phyloP scores from a whole-genome alignment of 2,888 invertebrate species.

The Aromia moschata region DNA sequence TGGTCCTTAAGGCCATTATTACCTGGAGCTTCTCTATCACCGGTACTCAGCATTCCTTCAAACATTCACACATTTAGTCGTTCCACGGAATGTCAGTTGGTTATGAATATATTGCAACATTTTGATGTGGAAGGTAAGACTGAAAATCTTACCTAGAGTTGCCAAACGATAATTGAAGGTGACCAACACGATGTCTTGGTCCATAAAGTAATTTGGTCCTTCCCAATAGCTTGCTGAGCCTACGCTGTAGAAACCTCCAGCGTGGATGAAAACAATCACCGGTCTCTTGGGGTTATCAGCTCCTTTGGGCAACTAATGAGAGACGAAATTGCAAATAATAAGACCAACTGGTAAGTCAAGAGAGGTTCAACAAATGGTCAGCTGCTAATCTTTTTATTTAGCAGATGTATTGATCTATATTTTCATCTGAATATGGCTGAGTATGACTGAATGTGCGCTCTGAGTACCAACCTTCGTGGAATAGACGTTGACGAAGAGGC shows the following conservation, averaged over 20 bases:
- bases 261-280: slow-evolving; percentile 75
- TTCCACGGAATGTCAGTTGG: no score
- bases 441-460: no score
- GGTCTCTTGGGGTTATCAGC: slow-evolving; percentile 62
- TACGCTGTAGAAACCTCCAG: slow-evolving; percentile 72
- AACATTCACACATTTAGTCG: no score
- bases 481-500: slow-evolving; percentile 72
- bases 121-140: no score
- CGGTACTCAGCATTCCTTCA: slow-evolving; percentile 67
- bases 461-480: slow-evolving; percentile 61
- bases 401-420: no score
- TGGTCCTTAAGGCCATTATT: slow-evolving; percentile 79
- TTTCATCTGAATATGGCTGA: no score
- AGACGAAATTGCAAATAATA: no score
- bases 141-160: slow-evolving; percentile 66
- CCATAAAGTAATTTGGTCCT: slow-evolving; percentile 72
- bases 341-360: no score
- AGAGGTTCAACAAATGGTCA: not conserved
- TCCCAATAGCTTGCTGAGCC: slow-evolving; percentile 68
- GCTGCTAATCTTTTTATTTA: no score
- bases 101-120: no score
- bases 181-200: slow-evolving; percentile 72
- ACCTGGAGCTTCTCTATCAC: slow-evolving; percentile 72
- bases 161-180: slow-evolving; percentile 73
- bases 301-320: slow-evolving; percentile 56